Base-by-base conservation (phyloP, 2,888 invertebrate genomes). In the Drosophila recens region DNA sequence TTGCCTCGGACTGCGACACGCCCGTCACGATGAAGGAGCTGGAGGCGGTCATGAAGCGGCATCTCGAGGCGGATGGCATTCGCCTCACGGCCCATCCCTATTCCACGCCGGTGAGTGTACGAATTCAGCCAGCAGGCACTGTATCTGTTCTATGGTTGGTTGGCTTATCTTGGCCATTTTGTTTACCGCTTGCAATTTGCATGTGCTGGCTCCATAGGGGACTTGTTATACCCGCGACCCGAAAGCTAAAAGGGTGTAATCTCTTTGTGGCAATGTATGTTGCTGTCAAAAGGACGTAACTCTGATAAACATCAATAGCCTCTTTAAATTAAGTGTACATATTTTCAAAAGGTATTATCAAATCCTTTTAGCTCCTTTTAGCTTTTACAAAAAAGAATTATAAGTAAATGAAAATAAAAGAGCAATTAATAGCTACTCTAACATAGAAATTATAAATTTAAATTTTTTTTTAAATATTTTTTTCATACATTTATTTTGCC, bases 61-160 rank as follows among this genome's bases (percentile, higher is more conserved):
- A 97, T 92, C 94, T 98, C 61, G 94, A 95, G 81, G 96, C 97
- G 91, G 98, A 98, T 91, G 97, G 97, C 72, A 96, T 98, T 91
- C 95, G 96, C 67, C 94, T 98, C 87, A 96, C 96, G 81, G 95
- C 96, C 90, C 97, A 97, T 93, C 98, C 98, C 45, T 98, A 97
- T 93, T 97, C 97, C 23, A 97, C 97, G 92, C 95, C 96, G 97
- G 98, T 98, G 93, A 96, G 97, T 95, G 53, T 59, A 38, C n/a
- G 10, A 10, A 6, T 15, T 40, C 33, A 33, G 20, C 9, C 40
- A 30, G 13, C 62, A 59, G 40, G 20, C 54, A 61, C 51, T 58
- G 27, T 27, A 27, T 6, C 6, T 27, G 5, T 3, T 27, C 27
- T 27, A 27, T 27, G 17, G 9, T 3, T 5, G 49, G 42, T 42